Evolutionary conservation across 2,113 vertebrate species (phyloP).

Genomic region (Ophthalmolycus amberensis): DNA sequence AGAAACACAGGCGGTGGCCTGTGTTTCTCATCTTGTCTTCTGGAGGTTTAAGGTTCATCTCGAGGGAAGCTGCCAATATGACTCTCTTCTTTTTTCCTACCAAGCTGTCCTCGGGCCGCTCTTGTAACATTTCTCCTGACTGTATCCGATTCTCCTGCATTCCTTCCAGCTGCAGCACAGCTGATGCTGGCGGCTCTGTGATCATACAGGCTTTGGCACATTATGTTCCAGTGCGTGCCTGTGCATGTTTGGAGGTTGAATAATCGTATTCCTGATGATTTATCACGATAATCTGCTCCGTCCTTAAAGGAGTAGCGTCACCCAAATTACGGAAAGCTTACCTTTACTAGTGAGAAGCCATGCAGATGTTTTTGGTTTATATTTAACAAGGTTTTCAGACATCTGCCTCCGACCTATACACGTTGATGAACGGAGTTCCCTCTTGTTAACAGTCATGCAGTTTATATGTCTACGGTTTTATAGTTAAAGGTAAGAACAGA

Average conservation of each 20-base stretch:
- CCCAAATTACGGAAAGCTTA: background rate
- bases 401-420: background rate
- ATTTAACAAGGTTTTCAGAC: background rate
- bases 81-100: slow-evolving; percentile 13
- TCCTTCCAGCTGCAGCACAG: slow-evolving; percentile 40
- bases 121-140: slow-evolving; percentile 11
- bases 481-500: background rate
- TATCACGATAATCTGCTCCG: background rate
- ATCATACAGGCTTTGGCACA: slow-evolving; percentile 22
- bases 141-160: slow-evolving; percentile 13
- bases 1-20: background rate
- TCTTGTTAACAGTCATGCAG: no score
- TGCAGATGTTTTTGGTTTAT: background rate
- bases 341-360: background rate
- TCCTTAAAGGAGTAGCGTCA: background rate
- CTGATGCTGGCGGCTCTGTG: slow-evolving; percentile 21
- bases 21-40: slow-evolving; percentile 39
- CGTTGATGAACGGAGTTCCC: background rate
- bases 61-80: slow-evolving; percentile 32
- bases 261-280: slow-evolving; percentile 1
- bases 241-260: slow-evolving; percentile 15
- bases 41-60: slow-evolving; percentile 47
- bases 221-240: slow-evolving; percentile 14
- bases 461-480: background rate
- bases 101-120: slow-evolving; percentile 19